These are phyloP conservation scores for Aplysia californica DNA, from an alignment of 1,140 invertebrate genomes.

Conservation along the genomic window DNA sequence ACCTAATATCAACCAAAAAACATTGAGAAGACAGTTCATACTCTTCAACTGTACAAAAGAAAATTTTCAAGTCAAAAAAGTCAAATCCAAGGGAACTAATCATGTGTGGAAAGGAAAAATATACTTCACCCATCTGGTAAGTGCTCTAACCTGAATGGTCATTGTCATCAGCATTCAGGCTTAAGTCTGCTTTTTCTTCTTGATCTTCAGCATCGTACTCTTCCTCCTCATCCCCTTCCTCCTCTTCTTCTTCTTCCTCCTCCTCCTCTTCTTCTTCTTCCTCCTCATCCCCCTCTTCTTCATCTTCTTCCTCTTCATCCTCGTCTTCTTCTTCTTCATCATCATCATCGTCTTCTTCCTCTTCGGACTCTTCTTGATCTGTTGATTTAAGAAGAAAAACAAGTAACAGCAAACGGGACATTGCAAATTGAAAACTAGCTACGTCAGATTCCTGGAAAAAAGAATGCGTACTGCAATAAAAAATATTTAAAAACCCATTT, in stretches of 20 bases:
- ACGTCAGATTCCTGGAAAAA: background rate
- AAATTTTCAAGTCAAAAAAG: background rate
- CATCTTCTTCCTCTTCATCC: slow-evolving; percentile 16
- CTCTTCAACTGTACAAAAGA: background rate
- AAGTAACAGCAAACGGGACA: background rate
- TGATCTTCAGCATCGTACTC: slow-evolving; percentile 25
- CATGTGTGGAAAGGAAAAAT: background rate
- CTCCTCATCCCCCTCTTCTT: slow-evolving; percentile 12
- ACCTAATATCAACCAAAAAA: background rate
- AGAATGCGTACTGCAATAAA: background rate
- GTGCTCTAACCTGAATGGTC: background rate
- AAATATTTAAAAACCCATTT: no score
- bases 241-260: slow-evolving; percentile 31
- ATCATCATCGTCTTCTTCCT: slow-evolving; percentile 20
- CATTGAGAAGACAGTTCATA: background rate
- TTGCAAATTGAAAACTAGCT: background rate
- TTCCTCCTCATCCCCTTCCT: slow-evolving; percentile 16
- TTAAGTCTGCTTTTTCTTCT: slow-evolving; percentile 1
- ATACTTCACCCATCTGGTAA: background rate
- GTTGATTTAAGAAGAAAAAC: background rate
- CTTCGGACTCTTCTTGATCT: slow-evolving; percentile 5
- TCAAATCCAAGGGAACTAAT: background rate
- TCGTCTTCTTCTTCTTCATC: slow-evolving; percentile 18
- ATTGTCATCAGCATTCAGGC: background rate
- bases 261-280: slow-evolving; percentile 18